These are phyloP conservation scores for Poecilia picta DNA, from an alignment of 2,797 vertebrate species.

Conservation along the genomic window DNA sequence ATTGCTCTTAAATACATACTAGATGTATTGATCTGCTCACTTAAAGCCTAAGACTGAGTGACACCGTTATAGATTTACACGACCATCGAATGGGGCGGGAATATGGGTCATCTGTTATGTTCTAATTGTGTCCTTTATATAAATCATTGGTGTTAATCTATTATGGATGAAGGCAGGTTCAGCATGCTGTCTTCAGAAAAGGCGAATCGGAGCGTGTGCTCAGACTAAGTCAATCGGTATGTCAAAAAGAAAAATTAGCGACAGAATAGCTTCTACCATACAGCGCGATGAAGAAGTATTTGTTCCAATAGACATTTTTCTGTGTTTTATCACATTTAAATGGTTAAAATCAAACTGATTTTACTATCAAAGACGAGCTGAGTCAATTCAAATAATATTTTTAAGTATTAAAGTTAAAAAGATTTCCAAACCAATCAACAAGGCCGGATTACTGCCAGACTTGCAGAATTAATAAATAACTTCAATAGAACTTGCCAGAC, in stretches of 20 bases:
- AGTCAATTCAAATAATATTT: background rate
- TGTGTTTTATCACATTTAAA: background rate
- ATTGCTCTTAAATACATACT: conserved; percentile 28
- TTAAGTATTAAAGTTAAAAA: background rate
- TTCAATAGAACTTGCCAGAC: too few species aligned
- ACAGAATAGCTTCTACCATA: background rate
- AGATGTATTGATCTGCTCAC: conserved; percentile 35
- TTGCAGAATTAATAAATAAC: too few species aligned
- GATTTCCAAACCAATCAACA: background rate
- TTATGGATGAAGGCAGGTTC: conserved; percentile 50
- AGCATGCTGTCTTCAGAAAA: conserved; percentile 25
- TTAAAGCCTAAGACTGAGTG: conserved; percentile 32
- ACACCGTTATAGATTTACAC: conserved; percentile 33
- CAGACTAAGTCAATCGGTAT: conserved; percentile 7
- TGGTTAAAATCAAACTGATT: background rate
- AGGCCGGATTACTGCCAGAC: background rate
- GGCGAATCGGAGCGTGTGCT: conserved; percentile 7
- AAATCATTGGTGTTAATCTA: conserved; percentile 50
- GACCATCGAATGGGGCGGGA: conserved; percentile 25
- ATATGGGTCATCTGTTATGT: conserved; percentile 27
- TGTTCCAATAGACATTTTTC: background rate
- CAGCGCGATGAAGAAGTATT: background rate
- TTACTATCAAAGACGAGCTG: background rate
- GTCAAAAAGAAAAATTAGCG: background rate
- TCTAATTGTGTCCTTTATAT: conserved; percentile 45